phyloP scores from a whole-genome alignment of 92 coral and sea anemone genomes.

The Palythoa heliodiscus region DNA sequence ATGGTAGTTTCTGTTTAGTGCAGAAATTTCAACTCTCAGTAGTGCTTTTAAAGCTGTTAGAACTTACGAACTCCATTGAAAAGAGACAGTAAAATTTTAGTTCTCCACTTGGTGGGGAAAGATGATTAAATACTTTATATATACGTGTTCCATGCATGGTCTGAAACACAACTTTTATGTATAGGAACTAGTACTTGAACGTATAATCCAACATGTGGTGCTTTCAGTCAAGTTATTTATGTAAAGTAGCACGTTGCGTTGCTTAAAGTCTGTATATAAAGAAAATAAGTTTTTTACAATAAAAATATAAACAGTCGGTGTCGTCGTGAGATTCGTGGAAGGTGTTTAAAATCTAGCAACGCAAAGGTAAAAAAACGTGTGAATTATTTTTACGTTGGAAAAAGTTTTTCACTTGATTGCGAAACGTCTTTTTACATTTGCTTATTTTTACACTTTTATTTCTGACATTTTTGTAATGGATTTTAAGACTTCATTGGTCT shows the following conservation, averaged over 20 bases:
- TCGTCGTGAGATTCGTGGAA: too few relatives aligned
- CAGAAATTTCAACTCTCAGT: not conserved
- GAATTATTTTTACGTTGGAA: too few relatives aligned
- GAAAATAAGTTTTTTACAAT: not conserved
- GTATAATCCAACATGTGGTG: not conserved
- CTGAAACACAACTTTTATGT: not conserved
- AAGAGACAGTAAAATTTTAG: not conserved
- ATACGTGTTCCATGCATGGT: not conserved
- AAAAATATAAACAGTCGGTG: not conserved
- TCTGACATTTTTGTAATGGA: too few relatives aligned
- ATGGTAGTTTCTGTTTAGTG: not conserved
- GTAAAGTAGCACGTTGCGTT: slow-evolving; percentile 13
- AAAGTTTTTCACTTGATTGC: too few relatives aligned
- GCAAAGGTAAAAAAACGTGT: too few relatives aligned
- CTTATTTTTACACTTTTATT: too few relatives aligned
- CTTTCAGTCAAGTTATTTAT: slow-evolving; percentile 1
- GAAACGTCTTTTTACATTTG: too few relatives aligned
- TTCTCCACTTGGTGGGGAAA: slow-evolving; percentile 8
- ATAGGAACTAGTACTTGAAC: not conserved
- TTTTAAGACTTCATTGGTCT: too few relatives aligned
- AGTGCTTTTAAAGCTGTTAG: slow-evolving; percentile 11
- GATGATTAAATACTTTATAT: not conserved
- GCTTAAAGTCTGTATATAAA: slow-evolving; percentile 4
- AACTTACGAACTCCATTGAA: not conserved
- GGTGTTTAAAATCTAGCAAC: too few relatives aligned